Percentiles rank a stretch among this genome's conserved stretches.
Conservation (phyloP, 1,140 invertebrate species). For the Muscidifurax raptorellus region DNA sequence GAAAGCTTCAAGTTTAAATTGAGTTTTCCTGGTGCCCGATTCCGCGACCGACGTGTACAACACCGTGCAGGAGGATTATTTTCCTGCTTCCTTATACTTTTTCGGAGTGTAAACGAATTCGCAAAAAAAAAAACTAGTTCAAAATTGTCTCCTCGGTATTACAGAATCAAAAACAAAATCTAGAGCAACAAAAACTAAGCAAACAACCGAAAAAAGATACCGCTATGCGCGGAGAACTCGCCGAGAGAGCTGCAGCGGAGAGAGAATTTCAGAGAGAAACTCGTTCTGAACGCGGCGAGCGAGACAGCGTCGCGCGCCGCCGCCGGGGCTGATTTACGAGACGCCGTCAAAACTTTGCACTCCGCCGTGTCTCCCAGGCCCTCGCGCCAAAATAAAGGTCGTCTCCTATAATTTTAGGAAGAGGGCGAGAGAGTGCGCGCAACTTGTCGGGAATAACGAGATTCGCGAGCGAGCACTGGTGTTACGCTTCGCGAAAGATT, state of each 20-base stretch:
- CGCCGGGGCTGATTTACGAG: constrained; percentile 69
- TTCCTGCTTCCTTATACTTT: too few relatives aligned
- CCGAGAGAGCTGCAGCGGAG: too few relatives aligned
- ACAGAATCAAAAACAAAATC: neutral
- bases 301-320: constrained; percentile 29
- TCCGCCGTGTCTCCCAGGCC: constrained; percentile 58
- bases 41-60: neutral
- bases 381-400: constrained; percentile 62
- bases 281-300: neutral
- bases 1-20: constrained; percentile 24
- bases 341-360: constrained; percentile 74
- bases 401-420: constrained; percentile 61
- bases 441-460: neutral
- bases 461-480: neutral
- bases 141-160: too few relatives aligned
- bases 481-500: neutral
- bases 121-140: too few relatives aligned
- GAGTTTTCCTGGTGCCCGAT: neutral
- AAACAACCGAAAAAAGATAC: neutral
- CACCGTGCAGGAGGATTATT: neutral
- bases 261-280: constrained; percentile 19
- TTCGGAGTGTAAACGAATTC: too few relatives aligned
- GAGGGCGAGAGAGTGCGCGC: constrained; percentile 16
- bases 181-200: neutral
- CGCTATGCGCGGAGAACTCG: too few relatives aligned